Evolutionary conservation across 2,113 vertebrate genomes (phyloP).

Genomic region (Sturnira hondurensis): DNA sequence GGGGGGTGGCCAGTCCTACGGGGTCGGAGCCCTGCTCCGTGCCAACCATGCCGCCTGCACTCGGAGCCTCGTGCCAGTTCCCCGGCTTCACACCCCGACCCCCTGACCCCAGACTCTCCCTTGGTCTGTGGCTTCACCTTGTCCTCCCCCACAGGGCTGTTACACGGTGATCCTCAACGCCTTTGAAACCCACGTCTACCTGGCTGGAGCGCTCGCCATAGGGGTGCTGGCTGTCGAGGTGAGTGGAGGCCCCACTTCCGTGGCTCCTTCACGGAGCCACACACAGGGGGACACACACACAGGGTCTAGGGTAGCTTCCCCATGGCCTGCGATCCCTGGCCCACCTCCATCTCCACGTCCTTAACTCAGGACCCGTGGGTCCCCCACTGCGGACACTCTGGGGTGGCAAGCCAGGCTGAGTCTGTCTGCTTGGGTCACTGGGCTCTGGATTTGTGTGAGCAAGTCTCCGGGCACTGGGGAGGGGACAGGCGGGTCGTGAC

Average conservation of each 20-base stretch:
- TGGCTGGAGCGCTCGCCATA: conserved; percentile 91
- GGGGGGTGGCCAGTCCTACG: fast-evolving
- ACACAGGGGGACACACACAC: fast-evolving
- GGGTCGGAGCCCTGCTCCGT: not conserved
- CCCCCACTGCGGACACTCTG: fast-evolving
- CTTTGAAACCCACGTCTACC: conserved; percentile 92
- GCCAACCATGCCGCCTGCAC: not conserved
- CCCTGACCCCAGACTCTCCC: not conserved
- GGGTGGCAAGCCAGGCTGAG: not conserved
- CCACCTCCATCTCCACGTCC: not conserved
- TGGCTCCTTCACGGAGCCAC: too few species aligned
- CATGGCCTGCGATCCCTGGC: fast-evolving
- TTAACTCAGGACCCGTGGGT: not conserved
- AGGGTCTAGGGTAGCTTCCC: not conserved
- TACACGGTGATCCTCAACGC: conserved; percentile 92
- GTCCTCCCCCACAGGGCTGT: conserved; percentile 85
- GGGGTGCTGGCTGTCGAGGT: conserved; percentile 93
- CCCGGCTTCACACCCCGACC: fast-evolving
- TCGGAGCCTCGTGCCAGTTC: not conserved
- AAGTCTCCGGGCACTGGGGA: not conserved
- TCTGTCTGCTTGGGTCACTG: not conserved
- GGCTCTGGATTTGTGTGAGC: not conserved
- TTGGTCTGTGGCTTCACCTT: not conserved
- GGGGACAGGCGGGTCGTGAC: not conserved
- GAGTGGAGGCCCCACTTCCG: not conserved